Conservation (phyloP, 2,797 vertebrate species). For the Picus viridis region DNA sequence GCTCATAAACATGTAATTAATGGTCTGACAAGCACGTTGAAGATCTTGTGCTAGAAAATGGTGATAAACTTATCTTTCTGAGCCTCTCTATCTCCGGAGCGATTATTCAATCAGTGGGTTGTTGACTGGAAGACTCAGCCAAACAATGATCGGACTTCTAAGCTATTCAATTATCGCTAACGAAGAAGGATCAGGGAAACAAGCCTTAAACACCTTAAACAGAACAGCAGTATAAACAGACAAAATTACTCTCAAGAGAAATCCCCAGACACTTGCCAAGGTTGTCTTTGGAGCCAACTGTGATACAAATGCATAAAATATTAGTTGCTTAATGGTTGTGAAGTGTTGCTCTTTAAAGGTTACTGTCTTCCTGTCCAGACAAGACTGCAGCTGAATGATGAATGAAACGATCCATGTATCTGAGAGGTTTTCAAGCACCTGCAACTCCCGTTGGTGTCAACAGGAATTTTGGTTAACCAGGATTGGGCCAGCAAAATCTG, state of each 20-base stretch:
- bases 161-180: constrained; percentile 61
- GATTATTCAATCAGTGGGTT: constrained; percentile 32
- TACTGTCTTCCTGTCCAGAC: constrained; percentile 65
- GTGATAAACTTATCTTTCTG: constrained; percentile 17
- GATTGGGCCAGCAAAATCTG: background rate
- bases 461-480: constrained; percentile 23
- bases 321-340: constrained; percentile 62
- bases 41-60: constrained; percentile 49
- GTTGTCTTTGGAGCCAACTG: constrained; percentile 55
- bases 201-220: constrained; percentile 60
- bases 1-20: constrained; percentile 46
- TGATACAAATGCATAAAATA: constrained; percentile 67
- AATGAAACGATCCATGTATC: background rate
- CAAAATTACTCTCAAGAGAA: constrained; percentile 62
- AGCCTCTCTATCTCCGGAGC: background rate
- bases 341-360: constrained; percentile 67
- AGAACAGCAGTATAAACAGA: constrained; percentile 55
- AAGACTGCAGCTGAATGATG: constrained; percentile 37
- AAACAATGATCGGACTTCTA: constrained; percentile 28
- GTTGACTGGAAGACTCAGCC: constrained; percentile 44
- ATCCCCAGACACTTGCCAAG: constrained; percentile 56
- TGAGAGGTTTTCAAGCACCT: constrained; percentile 48
- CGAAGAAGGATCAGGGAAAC: constrained; percentile 61
- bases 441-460: constrained; percentile 28
- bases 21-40: constrained; percentile 32